Percentiles rank a stretch among this genome's conserved stretches.
Evolutionary conservation across 1,140 invertebrate species (phyloP).

Genomic region (Drosophila aff.): DNA sequence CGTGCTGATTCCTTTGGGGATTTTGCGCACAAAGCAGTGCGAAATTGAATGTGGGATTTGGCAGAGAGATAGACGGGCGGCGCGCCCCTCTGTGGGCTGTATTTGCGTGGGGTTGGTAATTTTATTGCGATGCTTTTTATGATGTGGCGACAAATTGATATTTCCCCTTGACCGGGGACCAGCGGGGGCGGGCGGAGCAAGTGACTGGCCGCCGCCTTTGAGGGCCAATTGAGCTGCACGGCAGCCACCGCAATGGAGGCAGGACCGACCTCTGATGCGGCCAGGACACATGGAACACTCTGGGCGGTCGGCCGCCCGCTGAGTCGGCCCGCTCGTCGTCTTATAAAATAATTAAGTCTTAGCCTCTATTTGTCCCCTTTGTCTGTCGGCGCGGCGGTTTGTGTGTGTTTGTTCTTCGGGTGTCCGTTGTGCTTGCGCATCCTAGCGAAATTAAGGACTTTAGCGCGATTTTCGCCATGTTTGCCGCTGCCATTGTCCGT

Average conservation of each 20-base stretch:
- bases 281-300: conserved; percentile 50
- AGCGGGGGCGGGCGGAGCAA: background rate
- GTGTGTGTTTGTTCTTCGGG: conserved; percentile 64
- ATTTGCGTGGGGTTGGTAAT: conserved; percentile 63
- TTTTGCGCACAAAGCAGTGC: conserved; percentile 83
- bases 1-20: conserved; percentile 79
- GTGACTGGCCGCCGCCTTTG: conserved; percentile 39
- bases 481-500: conserved; percentile 51
- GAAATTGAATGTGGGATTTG: conserved; percentile 84
- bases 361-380: conserved; percentile 61
- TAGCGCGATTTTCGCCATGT: conserved; percentile 74
- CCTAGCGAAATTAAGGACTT: conserved; percentile 78
- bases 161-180: conserved; percentile 56
- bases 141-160: conserved; percentile 85
- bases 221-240: conserved; percentile 72
- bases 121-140: conserved; percentile 84
- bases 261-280: conserved; percentile 52
- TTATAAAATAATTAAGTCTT: conserved; percentile 84
- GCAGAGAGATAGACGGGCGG: conserved; percentile 62
- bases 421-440: conserved; percentile 67
- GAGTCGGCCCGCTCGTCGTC: conserved; percentile 43
- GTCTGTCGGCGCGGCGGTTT: conserved; percentile 62
- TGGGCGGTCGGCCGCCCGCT: conserved; percentile 73
- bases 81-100: conserved; percentile 18
- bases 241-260: conserved; percentile 30